Evolutionary conservation across 2,113 vertebrate genomes (phyloP).

Genomic region (Scophthalmus maximus): DNA sequence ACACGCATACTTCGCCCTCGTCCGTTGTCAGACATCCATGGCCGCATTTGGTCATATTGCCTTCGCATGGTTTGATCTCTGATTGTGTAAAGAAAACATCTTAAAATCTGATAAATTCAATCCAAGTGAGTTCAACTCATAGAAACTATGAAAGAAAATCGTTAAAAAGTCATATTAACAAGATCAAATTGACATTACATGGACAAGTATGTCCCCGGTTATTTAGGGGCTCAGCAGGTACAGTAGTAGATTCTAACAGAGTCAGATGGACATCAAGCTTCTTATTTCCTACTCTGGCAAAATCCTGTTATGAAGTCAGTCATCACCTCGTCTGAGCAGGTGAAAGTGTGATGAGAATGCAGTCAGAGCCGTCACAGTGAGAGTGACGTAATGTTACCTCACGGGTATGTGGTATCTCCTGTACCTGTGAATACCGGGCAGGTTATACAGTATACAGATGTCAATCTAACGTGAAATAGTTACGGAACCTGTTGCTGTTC

Average conservation of each 20-base stretch:
- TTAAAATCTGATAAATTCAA: not conserved
- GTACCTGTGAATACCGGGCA: conserved; percentile 1
- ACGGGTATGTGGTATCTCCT: conserved; percentile 20
- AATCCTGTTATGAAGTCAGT: conserved; percentile 63
- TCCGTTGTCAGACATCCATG: conserved; percentile 86
- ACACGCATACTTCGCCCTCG: conserved; percentile 86
- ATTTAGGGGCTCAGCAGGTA: conserved; percentile 36
- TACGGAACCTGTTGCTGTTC: not conserved
- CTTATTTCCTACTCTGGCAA: conserved; percentile 46
- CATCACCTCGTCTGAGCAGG: conserved; percentile 58
- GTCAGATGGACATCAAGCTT: conserved; percentile 60
- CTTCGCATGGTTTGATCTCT: conserved; percentile 87
- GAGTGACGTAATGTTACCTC: conserved; percentile 52
- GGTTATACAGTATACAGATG: not conserved
- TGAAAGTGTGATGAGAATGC: conserved; percentile 37
- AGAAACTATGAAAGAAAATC: not conserved
- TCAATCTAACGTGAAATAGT: conserved; percentile 36
- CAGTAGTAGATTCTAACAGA: conserved; percentile 28
- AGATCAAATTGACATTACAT: not conserved
- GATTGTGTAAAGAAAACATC: conserved; percentile 40
- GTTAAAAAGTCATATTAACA: not conserved
- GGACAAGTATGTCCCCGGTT: not conserved
- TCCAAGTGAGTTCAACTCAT: not conserved
- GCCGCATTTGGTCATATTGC: conserved; percentile 82
- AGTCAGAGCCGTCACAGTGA: conserved; percentile 22